Percentiles rank a stretch among this genome's conserved stretches.
These are phyloP conservation scores for Lasiurus cinereus DNA, from an alignment of 2,113 vertebrate species.

Conservation along the genomic window DNA sequence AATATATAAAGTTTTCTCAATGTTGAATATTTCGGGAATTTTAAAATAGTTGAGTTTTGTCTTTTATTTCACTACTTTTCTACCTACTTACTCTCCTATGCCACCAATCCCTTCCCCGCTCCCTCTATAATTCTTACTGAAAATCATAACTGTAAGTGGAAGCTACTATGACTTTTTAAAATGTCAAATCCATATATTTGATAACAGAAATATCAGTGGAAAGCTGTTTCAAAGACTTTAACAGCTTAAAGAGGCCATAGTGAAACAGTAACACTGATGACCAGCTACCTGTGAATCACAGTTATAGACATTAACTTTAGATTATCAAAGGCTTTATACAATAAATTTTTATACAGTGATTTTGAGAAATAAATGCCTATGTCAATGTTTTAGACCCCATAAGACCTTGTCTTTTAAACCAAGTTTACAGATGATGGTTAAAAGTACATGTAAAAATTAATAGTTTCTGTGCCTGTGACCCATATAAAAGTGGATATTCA, in stretches of 20 bases:
- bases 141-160: neutral
- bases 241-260: neutral
- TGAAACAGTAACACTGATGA: neutral
- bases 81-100: neutral
- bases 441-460: neutral
- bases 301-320: neutral
- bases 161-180: neutral
- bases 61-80: neutral
- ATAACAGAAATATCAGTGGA: neutral
- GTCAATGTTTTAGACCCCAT: neutral
- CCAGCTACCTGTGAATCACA: neutral
- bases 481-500: neutral
- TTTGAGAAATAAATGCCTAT: neutral
- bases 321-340: neutral
- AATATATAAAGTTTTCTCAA: neutral
- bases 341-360: neutral
- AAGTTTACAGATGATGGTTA: neutral
- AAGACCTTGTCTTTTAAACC: neutral
- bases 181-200: neutral
- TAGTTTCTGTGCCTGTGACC: neutral
- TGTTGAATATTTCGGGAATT: neutral
- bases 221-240: neutral
- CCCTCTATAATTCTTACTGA: neutral
- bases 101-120: neutral
- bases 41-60: neutral